Conservation (phyloP, 2,888 invertebrate species). For the Troides helena region DNA sequence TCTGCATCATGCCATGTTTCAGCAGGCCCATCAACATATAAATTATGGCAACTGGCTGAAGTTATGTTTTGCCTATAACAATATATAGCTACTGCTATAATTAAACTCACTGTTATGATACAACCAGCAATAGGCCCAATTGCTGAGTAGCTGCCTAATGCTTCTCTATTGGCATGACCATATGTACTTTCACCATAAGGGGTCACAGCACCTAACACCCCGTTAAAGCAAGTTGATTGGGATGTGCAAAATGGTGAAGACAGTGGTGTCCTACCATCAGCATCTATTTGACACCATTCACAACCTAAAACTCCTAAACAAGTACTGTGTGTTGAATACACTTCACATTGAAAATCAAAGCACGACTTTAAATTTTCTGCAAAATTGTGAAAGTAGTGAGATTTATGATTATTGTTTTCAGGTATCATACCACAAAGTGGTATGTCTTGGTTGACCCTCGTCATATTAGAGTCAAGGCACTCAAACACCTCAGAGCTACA, state of each 20-base stretch:
- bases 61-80: constrained; percentile 87
- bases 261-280: constrained; percentile 85
- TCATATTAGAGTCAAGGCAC: constrained; percentile 57
- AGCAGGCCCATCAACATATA: constrained; percentile 75
- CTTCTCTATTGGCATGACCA: constrained; percentile 70
- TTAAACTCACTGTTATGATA: constrained; percentile 88
- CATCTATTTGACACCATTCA: constrained; percentile 93
- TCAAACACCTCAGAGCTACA: constrained; percentile 82
- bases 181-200: constrained; percentile 89
- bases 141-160: constrained; percentile 83
- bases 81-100: constrained; percentile 90
- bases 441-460: constrained; percentile 55
- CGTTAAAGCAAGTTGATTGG: constrained; percentile 91
- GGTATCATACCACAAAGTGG: constrained; percentile 71
- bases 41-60: constrained; percentile 71
- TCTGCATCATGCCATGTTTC: constrained; percentile 78
- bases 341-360: constrained; percentile 84
- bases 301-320: constrained; percentile 91
- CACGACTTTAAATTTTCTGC: constrained; percentile 82
- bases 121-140: constrained; percentile 94
- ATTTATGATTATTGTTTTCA: constrained; percentile 73
- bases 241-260: constrained; percentile 88
- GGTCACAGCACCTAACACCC: constrained; percentile 89
- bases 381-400: constrained; percentile 73
- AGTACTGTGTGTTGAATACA: constrained; percentile 81